Evolutionary conservation across 2,113 vertebrate genomes (phyloP), one percentile per base, ranked within the genome.

Genomic region (Pardalotus punctatus): DNA sequence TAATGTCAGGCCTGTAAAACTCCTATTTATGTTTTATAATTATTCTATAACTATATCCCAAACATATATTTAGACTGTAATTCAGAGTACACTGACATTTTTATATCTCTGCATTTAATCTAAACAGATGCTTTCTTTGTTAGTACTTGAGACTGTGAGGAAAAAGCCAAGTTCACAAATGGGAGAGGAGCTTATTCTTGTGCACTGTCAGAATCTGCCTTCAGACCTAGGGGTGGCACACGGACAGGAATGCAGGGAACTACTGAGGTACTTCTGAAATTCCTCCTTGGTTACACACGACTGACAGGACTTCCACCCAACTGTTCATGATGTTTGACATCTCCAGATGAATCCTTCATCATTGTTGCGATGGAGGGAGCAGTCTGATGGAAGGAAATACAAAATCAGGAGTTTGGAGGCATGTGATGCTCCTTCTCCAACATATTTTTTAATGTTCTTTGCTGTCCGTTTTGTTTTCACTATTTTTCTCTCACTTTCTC

Each of bases 361-460:
- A 1, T 16, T 56, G 9, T 4, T 50, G 19, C 60, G 18, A 21
- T 29, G 13, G 29, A 80, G 28, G 19, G 19, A 77, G 16, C 3
- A 64, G 4, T 14, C 21, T 82, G 80, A 29, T 2, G 2, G 27
- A 64, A 54, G 9, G 5, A 67, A 88, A 29, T 11, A 35, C 0
- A 8, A 31, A 67, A 64, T 19, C 5, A 35, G 27, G 35, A 9
- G 1, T 11, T 13, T 11, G 6, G 1, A 4, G 15, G 4, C 2
- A 11, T 22, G 9, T 24, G 10, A 2, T 42, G 5, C 6, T 54
- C 2, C 3, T 3, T 48, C 14, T 69, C 13, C 9, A 73, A 57
- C 17, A 2, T 1, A 19, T 31, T 14, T 38, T 48, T n/a, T 1
- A 0, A 9, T 58, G 5, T 13, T 57, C 18, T 73, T 61, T 84